Conservation (phyloP, 2,797 vertebrate genomes). For the Enteromius anoplus region DNA sequence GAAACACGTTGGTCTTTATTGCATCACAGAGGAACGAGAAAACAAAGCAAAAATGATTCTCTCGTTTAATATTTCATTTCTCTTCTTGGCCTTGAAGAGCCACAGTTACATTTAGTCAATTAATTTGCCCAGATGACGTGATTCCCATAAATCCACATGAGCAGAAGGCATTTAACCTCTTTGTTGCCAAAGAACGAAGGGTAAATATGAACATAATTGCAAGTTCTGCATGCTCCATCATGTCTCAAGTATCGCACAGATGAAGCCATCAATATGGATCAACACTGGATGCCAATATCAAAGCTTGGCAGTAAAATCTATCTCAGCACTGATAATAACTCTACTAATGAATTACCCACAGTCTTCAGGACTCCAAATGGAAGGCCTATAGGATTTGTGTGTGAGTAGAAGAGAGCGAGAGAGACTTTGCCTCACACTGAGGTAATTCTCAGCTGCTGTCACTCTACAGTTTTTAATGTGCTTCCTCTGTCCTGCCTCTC, state of each 20-base stretch:
- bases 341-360: slow-evolving; percentile 39
- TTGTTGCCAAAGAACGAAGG: slow-evolving; percentile 23
- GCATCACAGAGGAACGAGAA: slow-evolving; percentile 37
- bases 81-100: slow-evolving; percentile 25
- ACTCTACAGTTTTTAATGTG: slow-evolving; percentile 33
- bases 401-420: not conserved
- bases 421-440: slow-evolving; percentile 9
- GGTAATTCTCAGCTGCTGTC: slow-evolving; percentile 29
- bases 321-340: slow-evolving; percentile 37
- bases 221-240: slow-evolving; percentile 29
- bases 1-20: slow-evolving; percentile 43
- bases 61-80: slow-evolving; percentile 31
- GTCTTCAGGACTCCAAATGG: slow-evolving; percentile 28
- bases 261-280: slow-evolving; percentile 39
- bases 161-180: slow-evolving; percentile 45
- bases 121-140: slow-evolving; percentile 31
- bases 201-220: slow-evolving; percentile 24
- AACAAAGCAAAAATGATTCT: slow-evolving; percentile 14
- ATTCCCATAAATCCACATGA: slow-evolving; percentile 36
- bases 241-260: slow-evolving; percentile 15
- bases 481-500: slow-evolving; percentile 18
- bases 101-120: slow-evolving; percentile 25
- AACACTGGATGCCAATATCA: slow-evolving; percentile 36
- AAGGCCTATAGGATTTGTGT: slow-evolving; percentile 22
- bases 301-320: slow-evolving; percentile 33